These are phyloP conservation scores for Rafetus swinhoei DNA, from an alignment of 2,113 vertebrate genomes.

Conservation along the genomic window DNA sequence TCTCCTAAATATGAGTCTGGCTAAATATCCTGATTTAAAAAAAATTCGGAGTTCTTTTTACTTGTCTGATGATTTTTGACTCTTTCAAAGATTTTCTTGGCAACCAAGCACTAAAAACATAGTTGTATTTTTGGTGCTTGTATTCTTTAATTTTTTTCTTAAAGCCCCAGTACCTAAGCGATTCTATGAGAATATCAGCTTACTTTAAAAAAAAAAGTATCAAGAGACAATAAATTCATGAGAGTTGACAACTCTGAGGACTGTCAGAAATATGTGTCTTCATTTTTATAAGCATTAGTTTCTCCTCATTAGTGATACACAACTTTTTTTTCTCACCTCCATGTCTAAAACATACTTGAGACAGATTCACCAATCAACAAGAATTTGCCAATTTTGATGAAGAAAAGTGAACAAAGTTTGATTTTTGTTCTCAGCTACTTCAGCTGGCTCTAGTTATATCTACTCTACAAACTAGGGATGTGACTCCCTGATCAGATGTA, in stretches of 20 bases:
- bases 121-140: background rate
- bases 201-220: background rate
- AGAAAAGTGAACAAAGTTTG: background rate
- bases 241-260: background rate
- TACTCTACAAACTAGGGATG: background rate
- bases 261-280: background rate
- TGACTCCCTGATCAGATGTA: background rate
- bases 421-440: background rate
- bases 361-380: background rate
- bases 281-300: background rate
- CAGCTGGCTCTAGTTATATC: background rate
- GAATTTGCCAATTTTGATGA: background rate
- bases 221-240: background rate
- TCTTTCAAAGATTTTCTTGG: slow-evolving; percentile 22
- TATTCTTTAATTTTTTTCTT: background rate
- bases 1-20: background rate
- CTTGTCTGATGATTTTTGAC: slow-evolving; percentile 27
- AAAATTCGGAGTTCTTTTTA: slow-evolving; percentile 6
- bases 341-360: background rate
- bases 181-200: background rate
- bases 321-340: background rate
- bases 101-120: background rate
- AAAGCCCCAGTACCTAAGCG: background rate
- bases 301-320: background rate
- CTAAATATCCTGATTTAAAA: slow-evolving; percentile 17